Conservation (phyloP, 2,888 invertebrate genomes). For the Brenthis ino region DNA sequence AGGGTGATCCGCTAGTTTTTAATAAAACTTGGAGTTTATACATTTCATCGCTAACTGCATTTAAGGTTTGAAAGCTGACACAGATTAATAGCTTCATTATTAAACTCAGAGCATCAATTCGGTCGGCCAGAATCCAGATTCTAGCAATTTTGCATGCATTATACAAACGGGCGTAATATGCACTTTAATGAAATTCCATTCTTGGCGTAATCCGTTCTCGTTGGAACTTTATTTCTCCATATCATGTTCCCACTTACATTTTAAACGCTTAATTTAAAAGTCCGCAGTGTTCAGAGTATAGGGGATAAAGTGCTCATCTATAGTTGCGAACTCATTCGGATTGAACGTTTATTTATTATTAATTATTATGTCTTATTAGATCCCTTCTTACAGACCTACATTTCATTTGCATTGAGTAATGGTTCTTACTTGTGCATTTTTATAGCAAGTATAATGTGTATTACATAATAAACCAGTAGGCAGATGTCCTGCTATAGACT, state of each 20-base stretch:
- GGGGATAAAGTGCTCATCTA: constrained; percentile 32
- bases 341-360: not conserved
- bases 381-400: no score
- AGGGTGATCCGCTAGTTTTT: not conserved
- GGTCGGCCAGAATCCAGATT: constrained; percentile 31
- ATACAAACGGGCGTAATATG: constrained; percentile 36
- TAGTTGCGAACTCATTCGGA: constrained; percentile 22
- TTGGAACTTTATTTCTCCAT: constrained; percentile 39
- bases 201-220: constrained; percentile 37
- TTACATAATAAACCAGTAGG: no score
- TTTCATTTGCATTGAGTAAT: no score
- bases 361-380: not conserved
- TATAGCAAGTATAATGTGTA: no score
- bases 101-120: constrained; percentile 29
- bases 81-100: constrained; percentile 33
- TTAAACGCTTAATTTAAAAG: constrained; percentile 39
- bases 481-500: no score
- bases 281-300: constrained; percentile 17
- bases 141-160: constrained; percentile 37
- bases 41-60: constrained; percentile 23
- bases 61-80: constrained; percentile 29
- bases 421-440: no score
- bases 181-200: constrained; percentile 41
- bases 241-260: constrained; percentile 39
- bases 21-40: constrained; percentile 14